A percentile compares a stretch with the other conserved stretches of the same genome.
Evolutionary conservation across 2,888 invertebrate genomes (phyloP).

Genomic region (Altica lythri): DNA sequence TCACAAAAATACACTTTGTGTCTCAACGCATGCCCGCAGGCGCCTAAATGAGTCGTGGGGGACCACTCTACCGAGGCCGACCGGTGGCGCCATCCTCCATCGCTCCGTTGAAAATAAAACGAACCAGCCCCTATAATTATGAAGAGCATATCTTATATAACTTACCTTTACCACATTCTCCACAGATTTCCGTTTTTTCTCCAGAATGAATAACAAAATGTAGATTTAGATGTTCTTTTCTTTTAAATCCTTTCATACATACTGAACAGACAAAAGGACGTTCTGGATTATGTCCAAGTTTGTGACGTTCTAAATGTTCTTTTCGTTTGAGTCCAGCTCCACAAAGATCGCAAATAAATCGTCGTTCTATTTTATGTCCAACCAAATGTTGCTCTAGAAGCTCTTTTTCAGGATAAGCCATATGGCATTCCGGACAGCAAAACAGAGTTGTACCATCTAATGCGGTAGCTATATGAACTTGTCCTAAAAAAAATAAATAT

Average conservation of each 20-base stretch:
- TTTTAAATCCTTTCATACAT: constrained; percentile 79
- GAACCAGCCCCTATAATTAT: no score
- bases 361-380: constrained; percentile 78
- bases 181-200: constrained; percentile 79
- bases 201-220: constrained; percentile 86
- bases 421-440: constrained; percentile 81
- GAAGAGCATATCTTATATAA: no score
- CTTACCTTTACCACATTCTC: constrained; percentile 69
- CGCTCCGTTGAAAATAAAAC: no score
- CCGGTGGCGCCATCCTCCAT: no score
- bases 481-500: no score
- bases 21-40: no score
- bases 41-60: no score
- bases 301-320: constrained; percentile 78
- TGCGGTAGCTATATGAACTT: constrained; percentile 76
- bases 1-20: no score
- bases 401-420: constrained; percentile 81
- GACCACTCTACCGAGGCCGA: no score
- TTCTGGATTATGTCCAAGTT: constrained; percentile 80
- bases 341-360: constrained; percentile 78
- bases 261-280: constrained; percentile 78
- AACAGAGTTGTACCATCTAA: constrained; percentile 75
- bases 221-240: constrained; percentile 80
- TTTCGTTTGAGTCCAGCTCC: constrained; percentile 78
- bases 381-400: constrained; percentile 76